Evolutionary conservation across 2,113 vertebrate genomes (phyloP), one percentile per base, ranked within the genome.

Genomic region (Lepus timidus): DNA sequence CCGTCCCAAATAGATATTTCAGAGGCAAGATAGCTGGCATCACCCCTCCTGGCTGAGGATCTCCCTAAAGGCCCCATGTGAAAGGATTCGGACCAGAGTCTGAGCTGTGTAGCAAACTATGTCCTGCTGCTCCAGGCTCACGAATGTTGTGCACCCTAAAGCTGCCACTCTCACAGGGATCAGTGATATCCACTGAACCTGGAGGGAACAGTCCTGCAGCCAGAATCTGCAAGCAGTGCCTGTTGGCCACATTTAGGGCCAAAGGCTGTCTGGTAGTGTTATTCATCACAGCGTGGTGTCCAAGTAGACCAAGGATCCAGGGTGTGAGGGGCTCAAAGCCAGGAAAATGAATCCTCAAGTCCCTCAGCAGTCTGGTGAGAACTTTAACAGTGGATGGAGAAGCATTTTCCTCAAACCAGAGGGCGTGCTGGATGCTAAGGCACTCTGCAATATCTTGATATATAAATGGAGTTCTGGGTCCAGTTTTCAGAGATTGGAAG

Each of bases 301-400:
- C 99, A 96, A 99, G 98, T 84, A 99, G 97, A n/a, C 99, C 99
- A 67, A 99, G 98, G 85, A 99, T 99, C 99, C 99, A 99, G 0
- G 99, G 99, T 0, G 99, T 99, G 51, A 99, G 99, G 17, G 99
- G 99, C 84, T 99, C 99, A 1, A 99, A 99, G 0, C 99, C 99
- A 0, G 99, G 98, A 96, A 99, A 99, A 0, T 99, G 99, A 90
- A 99, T 98, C 78, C 99, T 97, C 92, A 99, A 96, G 70, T 99
- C 99, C 91, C 99, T 99, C 86, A 99, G 97, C 90, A 99, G 97
- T 16, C 99, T 99, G 96, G 99, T 99, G 91, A 99, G 97, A 31
- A 99, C 99, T 97, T 99, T 99, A 80, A 99, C 99, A 99, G 99
- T 99, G 71, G 99, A 99, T 95, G 99, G 99, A 12, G 99, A 99